phyloP scores from a whole-genome alignment of 2,113 vertebrate genomes.

The Brachypteracias leptosomus region DNA sequence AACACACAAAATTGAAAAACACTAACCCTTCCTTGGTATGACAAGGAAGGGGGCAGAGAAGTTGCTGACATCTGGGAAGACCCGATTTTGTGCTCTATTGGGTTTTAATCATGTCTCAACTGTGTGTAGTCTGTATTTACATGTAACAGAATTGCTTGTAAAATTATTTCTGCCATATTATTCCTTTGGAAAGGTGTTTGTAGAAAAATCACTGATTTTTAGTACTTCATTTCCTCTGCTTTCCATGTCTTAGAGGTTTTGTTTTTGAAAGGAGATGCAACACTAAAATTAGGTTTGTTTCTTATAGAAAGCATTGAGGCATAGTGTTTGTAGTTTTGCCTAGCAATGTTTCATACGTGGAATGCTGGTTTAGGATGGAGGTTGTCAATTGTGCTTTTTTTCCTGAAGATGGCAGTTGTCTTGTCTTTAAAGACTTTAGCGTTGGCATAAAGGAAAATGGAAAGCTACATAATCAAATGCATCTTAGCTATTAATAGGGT shows the following conservation, averaged over 20 bases:
- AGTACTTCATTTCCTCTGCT: neutral
- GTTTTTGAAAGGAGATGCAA: neutral
- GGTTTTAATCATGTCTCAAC: neutral
- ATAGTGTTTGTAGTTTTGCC: neutral
- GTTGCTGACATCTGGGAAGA: neutral
- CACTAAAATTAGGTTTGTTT: neutral
- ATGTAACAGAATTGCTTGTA: neutral
- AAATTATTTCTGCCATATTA: neutral
- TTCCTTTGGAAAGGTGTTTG: neutral
- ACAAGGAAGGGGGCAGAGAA: neutral
- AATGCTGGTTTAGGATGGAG: neutral
- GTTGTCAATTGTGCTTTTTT: neutral
- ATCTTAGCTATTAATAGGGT: neutral
- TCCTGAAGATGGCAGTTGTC: neutral
- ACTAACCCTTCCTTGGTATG: neutral
- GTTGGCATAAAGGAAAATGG: neutral
- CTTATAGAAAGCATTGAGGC: neutral
- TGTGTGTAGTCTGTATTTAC: neutral
- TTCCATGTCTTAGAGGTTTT: neutral
- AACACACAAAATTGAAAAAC: neutral
- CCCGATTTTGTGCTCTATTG: accelerated
- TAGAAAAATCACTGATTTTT: neutral
- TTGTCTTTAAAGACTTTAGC: neutral
- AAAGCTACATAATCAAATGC: neutral
- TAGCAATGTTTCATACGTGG: accelerated